Conservation (phyloP, 2,113 vertebrate species). For the Thalassarche chlororhynchos region DNA sequence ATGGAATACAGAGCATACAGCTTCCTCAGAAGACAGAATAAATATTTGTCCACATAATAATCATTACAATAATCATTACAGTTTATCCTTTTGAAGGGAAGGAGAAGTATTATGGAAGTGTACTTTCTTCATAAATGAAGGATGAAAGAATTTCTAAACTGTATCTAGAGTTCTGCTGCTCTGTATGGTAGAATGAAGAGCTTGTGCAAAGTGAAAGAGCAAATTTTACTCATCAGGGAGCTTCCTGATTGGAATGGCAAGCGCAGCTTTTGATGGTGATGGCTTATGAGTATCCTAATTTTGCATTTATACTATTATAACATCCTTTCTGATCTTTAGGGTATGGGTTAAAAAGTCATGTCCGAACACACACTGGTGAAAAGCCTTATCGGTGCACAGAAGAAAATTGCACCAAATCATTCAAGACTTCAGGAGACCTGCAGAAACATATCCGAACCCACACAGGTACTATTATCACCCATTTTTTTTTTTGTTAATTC, state of each 20-base stretch:
- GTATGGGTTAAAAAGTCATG: slow-evolving; percentile 97
- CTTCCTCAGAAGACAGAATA: background rate
- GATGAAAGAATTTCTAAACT: background rate
- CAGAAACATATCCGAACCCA: slow-evolving; percentile 98
- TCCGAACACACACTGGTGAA: slow-evolving; percentile 96
- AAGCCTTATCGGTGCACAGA: slow-evolving; percentile 98
- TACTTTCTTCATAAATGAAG: background rate
- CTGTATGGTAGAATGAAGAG: background rate
- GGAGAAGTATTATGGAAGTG: background rate
- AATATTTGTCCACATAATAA: background rate
- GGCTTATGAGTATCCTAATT: background rate
- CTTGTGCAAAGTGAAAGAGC: background rate
- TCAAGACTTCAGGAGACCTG: slow-evolving; percentile 98
- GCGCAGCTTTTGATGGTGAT: background rate
- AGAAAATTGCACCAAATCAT: slow-evolving; percentile 94
- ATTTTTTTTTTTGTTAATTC: background rate
- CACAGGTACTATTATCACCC: slow-evolving; percentile 81
- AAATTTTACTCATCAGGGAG: background rate
- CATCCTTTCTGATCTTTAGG: slow-evolving; percentile 66
- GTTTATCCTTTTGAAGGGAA: background rate
- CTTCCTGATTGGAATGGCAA: background rate
- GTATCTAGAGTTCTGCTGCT: background rate
- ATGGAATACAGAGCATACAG: background rate
- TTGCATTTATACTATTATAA: background rate
- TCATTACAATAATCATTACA: background rate